Evolutionary conservation across 2,113 vertebrate genomes (phyloP).

Genomic region (Mastomys natalensis): DNA sequence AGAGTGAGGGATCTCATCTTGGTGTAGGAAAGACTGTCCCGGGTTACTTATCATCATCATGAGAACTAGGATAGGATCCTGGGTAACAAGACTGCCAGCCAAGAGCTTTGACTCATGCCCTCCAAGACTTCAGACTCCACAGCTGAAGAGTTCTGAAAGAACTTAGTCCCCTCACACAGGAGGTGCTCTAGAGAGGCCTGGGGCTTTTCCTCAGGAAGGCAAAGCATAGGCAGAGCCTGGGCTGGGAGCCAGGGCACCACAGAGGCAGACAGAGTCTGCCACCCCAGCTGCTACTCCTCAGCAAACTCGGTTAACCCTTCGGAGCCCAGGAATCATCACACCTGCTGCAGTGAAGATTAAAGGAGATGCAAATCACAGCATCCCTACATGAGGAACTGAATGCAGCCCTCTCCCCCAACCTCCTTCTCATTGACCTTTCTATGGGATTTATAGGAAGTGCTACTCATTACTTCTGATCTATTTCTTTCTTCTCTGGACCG

Average conservation of each 20-base stretch:
- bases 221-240: not conserved
- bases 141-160: not conserved
- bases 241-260: not conserved
- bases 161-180: not conserved
- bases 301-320: not conserved
- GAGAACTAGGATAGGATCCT: not conserved
- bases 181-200: not conserved
- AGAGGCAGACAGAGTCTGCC: not conserved
- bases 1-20: not conserved
- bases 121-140: not conserved
- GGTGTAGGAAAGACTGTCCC: not conserved
- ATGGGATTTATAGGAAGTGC: accelerated
- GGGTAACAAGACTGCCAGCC: not conserved
- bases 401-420: too few species aligned
- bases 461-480: not conserved
- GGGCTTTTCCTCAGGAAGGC: not conserved
- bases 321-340: not conserved
- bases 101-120: not conserved
- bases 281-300: not conserved
- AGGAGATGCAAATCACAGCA: not conserved
- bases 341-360: too few species aligned
- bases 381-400: not conserved
- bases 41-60: not conserved
- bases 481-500: not conserved
- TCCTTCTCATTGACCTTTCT: not conserved